A percentile compares a stretch with the other conserved stretches of the same genome.
Conservation (phyloP, 2,113 vertebrate species). For the Casuarius casuarius region DNA sequence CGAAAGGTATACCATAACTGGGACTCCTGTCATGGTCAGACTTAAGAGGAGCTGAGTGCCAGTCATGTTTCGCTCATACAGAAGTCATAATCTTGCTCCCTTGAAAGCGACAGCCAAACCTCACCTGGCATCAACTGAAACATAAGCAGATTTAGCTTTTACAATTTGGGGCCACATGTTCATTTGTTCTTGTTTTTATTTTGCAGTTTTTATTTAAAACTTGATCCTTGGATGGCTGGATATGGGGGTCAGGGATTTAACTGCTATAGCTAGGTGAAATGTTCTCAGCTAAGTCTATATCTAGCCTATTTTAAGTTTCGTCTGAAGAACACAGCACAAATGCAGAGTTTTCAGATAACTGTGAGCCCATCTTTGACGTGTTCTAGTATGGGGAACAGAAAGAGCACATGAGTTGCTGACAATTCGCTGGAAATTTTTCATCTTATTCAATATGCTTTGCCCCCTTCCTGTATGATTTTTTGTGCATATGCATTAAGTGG, state of each 20-base stretch:
- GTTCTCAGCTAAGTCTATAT: neutral
- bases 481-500: neutral
- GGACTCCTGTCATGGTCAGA: accelerated
- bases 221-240: neutral
- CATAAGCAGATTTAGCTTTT: neutral
- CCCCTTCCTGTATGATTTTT: neutral
- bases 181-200: neutral
- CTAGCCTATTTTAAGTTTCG: neutral
- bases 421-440: neutral
- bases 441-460: neutral
- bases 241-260: neutral
- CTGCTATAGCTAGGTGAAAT: neutral
- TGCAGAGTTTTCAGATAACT: neutral
- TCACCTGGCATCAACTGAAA: constrained; percentile 1
- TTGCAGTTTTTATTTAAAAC: neutral
- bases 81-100: neutral
- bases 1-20: neutral
- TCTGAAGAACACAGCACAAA: neutral
- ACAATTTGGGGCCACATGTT: neutral
- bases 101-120: neutral
- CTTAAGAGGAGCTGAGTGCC: neutral
- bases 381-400: neutral
- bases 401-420: neutral
- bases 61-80: neutral
- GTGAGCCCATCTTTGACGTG: neutral